Base-by-base conservation (phyloP, 2,113 vertebrate species). In the Ciconia maguari region DNA sequence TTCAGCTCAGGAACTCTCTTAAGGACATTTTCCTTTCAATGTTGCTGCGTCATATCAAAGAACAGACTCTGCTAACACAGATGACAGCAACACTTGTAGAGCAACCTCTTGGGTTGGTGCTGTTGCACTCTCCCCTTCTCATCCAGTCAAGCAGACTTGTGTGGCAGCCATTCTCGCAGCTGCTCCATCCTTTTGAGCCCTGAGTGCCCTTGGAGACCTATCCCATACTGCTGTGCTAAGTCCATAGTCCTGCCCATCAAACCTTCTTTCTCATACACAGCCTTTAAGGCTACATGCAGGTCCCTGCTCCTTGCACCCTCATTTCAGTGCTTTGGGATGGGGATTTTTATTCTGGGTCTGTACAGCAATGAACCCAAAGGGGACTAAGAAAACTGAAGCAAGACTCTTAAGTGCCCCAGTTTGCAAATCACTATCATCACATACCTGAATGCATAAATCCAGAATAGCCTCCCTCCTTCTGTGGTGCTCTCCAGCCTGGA, bases 101-200 rank as follows among this genome's bases (percentile, higher is more conserved):
- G 15, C 41, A 86, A 7, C 81, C 57, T 41, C 22, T n/a, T 32
- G 44, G 30, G 26, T 21, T 1, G 0, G 22, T 32, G 54, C 54
- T 14, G 10, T 17, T 52, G 38, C 13, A 7, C 19, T 60, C 44
- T 36, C 44, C 44, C 19, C 42, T 57, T 32, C 41, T 46, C 6
- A 1, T 4, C 21, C 62, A 60, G 51, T 34, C 52, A 49, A 29
- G 22, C 29, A 48, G 46, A 21, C 16, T n/a, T 3, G 0, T 0
- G 3, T 13, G 17, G 20, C 58, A 54, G 25, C 57, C 71, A 6
- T 21, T 58, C 36, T 10, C 72, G 38, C 41, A 75, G 34, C 71
- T 16, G 20, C 38, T 54, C 64, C 54, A 42, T 13, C 20, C 36
- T 9, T 21, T 12, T 52, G 41, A 86, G 8, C 10, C 48, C 58